Percentiles rank a stretch among this genome's conserved stretches.
Evolutionary conservation across 2,113 vertebrate genomes (phyloP).

Genomic region (Acinonyx jubatus): DNA sequence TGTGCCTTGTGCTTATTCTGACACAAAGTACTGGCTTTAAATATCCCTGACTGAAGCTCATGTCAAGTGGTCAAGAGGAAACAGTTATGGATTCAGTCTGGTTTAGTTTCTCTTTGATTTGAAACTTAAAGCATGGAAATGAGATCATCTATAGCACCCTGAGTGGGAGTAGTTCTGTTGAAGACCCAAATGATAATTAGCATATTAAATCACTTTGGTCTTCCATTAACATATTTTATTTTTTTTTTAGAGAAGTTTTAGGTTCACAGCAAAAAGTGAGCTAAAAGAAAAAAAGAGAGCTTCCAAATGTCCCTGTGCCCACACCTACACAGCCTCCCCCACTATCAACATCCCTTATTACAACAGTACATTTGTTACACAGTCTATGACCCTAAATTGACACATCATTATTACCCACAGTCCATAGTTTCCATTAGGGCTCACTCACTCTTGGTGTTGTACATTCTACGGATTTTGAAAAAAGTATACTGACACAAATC

Average conservation of each 20-base stretch:
- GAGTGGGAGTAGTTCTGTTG: background rate
- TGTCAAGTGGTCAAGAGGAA: background rate
- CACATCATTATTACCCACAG: background rate
- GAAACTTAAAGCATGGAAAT: background rate
- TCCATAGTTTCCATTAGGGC: background rate
- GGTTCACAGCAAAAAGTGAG: background rate
- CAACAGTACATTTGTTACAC: background rate
- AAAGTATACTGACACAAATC: background rate
- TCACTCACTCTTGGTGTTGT: background rate
- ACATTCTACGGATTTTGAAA: background rate
- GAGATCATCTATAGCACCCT: background rate
- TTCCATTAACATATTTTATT: background rate
- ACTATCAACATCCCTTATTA: background rate
- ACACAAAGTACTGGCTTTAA: background rate
- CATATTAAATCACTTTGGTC: background rate
- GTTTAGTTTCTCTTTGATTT: background rate
- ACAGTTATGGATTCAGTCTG: background rate
- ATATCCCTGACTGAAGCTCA: background rate
- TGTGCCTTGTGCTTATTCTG: background rate
- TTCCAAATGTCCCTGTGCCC: background rate
- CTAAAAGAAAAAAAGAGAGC: background rate
- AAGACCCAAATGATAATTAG: background rate
- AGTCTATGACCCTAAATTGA: background rate
- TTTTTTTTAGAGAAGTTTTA: background rate
- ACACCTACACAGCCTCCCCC: background rate